These are phyloP conservation scores for Phacellophora camtschatica DNA, from an alignment of 30 jellyfish, hydroid and myxozoan species.

Conservation along the genomic window DNA sequence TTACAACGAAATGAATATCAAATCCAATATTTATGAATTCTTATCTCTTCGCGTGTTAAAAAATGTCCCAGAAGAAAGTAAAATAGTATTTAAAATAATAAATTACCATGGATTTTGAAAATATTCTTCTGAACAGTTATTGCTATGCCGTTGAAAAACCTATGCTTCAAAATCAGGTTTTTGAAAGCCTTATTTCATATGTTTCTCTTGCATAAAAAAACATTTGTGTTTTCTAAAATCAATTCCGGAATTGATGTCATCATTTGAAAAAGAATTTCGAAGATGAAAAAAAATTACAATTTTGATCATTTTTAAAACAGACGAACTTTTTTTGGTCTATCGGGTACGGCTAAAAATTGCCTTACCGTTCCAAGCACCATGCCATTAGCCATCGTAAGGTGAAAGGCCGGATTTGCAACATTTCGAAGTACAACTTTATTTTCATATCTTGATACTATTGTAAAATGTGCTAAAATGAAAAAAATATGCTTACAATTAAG, in stretches of 20 bases:
- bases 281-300: neutral
- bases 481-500: too few species aligned
- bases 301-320: neutral
- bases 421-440: conserved; percentile 72
- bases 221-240: neutral
- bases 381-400: conserved; percentile 63
- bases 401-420: conserved; percentile 66
- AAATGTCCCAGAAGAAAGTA: too few species aligned
- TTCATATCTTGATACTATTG: conserved; percentile 45
- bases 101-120: too few species aligned
- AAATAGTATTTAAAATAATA: too few species aligned
- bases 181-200: too few species aligned
- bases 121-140: too few species aligned
- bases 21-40: too few species aligned
- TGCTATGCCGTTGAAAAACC: too few species aligned
- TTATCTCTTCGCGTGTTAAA: too few species aligned
- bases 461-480: conserved; percentile 64
- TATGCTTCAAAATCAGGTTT: too few species aligned
- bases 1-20: too few species aligned
- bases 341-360: too few species aligned
- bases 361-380: conserved; percentile 63
- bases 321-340: neutral
- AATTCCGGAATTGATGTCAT: neutral
- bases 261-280: neutral
- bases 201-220: neutral